Base-by-base conservation (phyloP, 2,797 vertebrate genomes). In the Diglossa cyanea region DNA sequence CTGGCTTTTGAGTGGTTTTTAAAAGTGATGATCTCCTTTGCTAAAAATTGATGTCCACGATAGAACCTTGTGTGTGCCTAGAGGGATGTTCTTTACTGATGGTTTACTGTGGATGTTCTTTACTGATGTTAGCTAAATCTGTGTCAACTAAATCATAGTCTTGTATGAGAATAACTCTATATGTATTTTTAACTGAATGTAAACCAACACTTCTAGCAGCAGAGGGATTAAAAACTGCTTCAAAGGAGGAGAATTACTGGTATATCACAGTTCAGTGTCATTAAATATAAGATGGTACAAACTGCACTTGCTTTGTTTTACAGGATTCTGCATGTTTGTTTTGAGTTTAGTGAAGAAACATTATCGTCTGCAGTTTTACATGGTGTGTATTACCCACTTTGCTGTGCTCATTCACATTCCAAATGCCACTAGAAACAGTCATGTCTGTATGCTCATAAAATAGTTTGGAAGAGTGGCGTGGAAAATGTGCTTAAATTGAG, bases 261-360 rank as follows among this genome's bases (percentile, higher is more conserved):
- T 53, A 18, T 85, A 19, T 80, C 54, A 83, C 45, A 39, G 30
- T 60, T 88, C 37, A 83, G 24, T 73, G 26, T 33, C 25, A 63
- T 70, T 61, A 51, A 72, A 45, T 86, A 23, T 30, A 70, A 79
- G 42, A 37, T 72, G 91, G 39, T 70, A 93, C 85, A 94, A 95
- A 78, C 57, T 88, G 86, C 48, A 93, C 96, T 96, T 98, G 96
- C 98, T 98, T 98, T 98, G 84, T 90, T 98, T 95, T 91, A 88
- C 98, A 99, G 99, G 99, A 98, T 99, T 99, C 99, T 99, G 99
- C 99, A 99, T 99, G 99, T 99, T 99, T 99, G 99, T 99, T 92
- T 98, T 99, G 98, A 99, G 99, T 98, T 98, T 99, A 98, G 99
- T 99, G 98, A 99, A 99, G 99, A 99, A 99, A 97, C 99, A 99